Base-by-base conservation (phyloP, 2,113 vertebrate genomes). In the Eulemur macaco region DNA sequence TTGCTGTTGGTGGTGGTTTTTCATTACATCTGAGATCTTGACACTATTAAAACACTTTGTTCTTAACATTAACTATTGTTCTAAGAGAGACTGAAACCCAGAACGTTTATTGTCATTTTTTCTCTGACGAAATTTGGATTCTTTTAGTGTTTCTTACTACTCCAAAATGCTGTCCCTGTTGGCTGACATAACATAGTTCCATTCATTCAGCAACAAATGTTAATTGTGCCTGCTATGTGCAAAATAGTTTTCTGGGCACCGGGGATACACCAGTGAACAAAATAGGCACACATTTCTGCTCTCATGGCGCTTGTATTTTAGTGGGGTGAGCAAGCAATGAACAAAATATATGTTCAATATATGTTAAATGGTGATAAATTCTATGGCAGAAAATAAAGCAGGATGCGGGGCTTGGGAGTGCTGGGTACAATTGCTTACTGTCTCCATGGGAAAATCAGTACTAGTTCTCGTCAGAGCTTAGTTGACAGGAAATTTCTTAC, bases 351-450 rank as follows among this genome's bases (percentile, higher is more conserved):
- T 1, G 39, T 76, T 90, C 27, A 84, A 42, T 66, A 71, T 84
- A 58, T 69, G 17, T 63, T 94, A 93, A 82, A 56, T 47, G 42
- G n/a, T 78, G 68, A 89, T 95, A 89, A 78, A 69, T 82, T 92
- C 27, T 80, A 37, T 56, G 37, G 54, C n/a, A 94, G 82, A 90
- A 93, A 93, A 91, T 86, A 97, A 90, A 93, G 66, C 21, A 91
- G 34, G 47, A 27, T 68, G 21, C 17, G 20, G 42, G 13, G 6
- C 29, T 94, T 91, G 50, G 68, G 56, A 88, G 66, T 56, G 17
- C 3, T 78, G 11, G 39, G 15, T 89, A 60, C 21, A 80, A 45
- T 84, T 96, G 34, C 73, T 89, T 95, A 86, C 47, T 88, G 58
- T 34, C 21, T 89, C 11, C 45, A 14, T 83, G 52, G 73, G 63